Conservation (phyloP, 2,113 vertebrate species). For the Sinosuthora webbiana region DNA sequence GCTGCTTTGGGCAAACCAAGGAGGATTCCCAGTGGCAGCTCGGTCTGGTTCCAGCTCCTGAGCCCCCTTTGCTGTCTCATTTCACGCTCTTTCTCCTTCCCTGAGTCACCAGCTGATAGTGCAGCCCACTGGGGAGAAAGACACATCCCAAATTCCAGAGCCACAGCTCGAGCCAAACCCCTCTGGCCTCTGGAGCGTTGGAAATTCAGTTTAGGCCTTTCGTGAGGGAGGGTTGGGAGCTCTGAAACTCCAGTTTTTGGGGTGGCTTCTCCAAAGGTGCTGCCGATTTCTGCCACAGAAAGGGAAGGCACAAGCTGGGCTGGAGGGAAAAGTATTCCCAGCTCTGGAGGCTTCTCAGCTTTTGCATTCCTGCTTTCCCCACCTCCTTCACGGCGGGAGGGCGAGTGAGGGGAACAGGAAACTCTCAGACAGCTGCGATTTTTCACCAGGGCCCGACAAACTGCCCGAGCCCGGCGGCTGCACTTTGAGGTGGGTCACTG, state of each 20-base stretch:
- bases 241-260: background rate
- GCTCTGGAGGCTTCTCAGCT: background rate
- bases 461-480: background rate
- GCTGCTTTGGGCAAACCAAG: background rate
- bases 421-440: slow-evolving; percentile 6
- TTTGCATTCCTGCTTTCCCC: background rate
- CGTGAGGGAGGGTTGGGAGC: background rate
- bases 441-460: background rate
- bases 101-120: background rate
- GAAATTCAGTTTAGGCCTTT: background rate
- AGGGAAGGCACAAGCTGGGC: background rate
- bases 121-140: background rate
- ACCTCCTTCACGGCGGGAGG: background rate
- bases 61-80: background rate
- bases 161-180: background rate
- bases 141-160: background rate
- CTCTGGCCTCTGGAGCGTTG: background rate
- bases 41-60: background rate
- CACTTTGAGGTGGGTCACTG: background rate
- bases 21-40: background rate
- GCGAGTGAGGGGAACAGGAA: background rate
- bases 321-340: background rate
- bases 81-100: background rate
- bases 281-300: background rate
- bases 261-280: background rate